Evolutionary conservation across 2,888 invertebrate species (phyloP).

Genomic region (Cheilosia impressa): DNA sequence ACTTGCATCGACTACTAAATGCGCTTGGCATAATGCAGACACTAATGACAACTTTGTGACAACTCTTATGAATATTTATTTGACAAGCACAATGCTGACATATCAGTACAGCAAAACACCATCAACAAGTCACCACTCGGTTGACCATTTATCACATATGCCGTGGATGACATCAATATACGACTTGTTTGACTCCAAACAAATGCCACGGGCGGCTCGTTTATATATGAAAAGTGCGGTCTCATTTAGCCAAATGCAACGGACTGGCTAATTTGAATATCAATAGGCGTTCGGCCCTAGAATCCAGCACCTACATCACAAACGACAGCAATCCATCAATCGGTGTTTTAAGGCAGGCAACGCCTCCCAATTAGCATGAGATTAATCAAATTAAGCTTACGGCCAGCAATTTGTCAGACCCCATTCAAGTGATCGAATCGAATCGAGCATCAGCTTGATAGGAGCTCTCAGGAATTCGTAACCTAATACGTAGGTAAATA

Average conservation of each 20-base stretch:
- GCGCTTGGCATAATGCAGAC: slow-evolving; percentile 3
- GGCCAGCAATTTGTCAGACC: slow-evolving; percentile 45
- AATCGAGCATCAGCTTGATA: too few relatives aligned
- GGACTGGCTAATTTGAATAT: slow-evolving; percentile 39
- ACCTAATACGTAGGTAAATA: slow-evolving; percentile 29
- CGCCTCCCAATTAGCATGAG: slow-evolving; percentile 48
- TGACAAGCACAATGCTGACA: slow-evolving; percentile 26
- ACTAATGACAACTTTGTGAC: neutral
- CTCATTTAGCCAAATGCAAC: slow-evolving; percentile 15
- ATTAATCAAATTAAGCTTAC: slow-evolving; percentile 49
- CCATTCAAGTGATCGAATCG: too few relatives aligned
- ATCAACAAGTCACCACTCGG: slow-evolving; percentile 7
- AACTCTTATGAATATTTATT: slow-evolving; percentile 42
- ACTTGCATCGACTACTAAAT: neutral
- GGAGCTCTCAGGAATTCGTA: slow-evolving; percentile 41
- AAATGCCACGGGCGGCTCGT: slow-evolving; percentile 11
- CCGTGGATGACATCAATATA: slow-evolving; percentile 32
- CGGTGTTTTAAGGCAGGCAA: slow-evolving; percentile 1
- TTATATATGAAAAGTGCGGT: neutral
- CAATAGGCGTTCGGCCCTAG: slow-evolving; percentile 24
- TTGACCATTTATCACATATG: slow-evolving; percentile 21
- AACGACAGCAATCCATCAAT: slow-evolving; percentile 12
- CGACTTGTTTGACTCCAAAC: slow-evolving; percentile 15
- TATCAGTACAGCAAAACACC: slow-evolving; percentile 18
- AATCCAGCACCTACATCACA: slow-evolving; percentile 43